Base-by-base conservation (phyloP, 2,888 invertebrate genomes). In the Hypercompe scribonia region DNA sequence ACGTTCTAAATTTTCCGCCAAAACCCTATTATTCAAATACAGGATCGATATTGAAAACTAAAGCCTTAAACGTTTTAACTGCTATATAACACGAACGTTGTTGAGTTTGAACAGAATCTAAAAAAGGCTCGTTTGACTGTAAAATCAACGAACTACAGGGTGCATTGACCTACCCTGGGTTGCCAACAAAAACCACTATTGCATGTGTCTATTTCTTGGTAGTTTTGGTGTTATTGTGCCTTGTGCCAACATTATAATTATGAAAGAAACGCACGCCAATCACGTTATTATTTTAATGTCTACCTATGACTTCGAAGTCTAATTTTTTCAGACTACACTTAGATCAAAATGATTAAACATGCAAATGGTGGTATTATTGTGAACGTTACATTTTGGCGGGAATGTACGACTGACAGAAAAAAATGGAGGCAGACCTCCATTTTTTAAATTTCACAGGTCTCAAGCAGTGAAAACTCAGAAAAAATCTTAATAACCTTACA, bases 161-260 rank as follows among this genome's bases (percentile, higher is more conserved):
- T 84, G 82, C 82, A 82, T 81, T 81, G 81, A 87, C 80, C 82
- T 79, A 70, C 74, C 82, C 75, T 84, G 79, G 78, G 79, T 63
- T 70, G 75, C 71, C 67, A 71, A 78, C 81, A 88, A 88, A 88
- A 87, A 88, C 77, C 36, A 76, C 61, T 77, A 82, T 86, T 86
- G 87, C 86, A 84, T 83, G 79, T 81, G 79, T 77, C 81, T 75
- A 78, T 73, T 61, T 66, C 18, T 72, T n/a, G 33, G 65, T n/a
- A 28, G 63, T 58, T 28, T 65, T 39, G 21, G 50, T 15, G 34
- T 34, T 50, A 7, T 50, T 68, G 68, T 42, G 46, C 24, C 50
- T 50, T 50, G 42, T 42, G 31, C 66, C 11, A 21, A 66, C 66
- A 46, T 66, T 31, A 42, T 31, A 42, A 46, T 66, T 66, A 66